phyloP scores from a whole-genome alignment of 2,113 vertebrate species.

The Jaculus jaculus region DNA sequence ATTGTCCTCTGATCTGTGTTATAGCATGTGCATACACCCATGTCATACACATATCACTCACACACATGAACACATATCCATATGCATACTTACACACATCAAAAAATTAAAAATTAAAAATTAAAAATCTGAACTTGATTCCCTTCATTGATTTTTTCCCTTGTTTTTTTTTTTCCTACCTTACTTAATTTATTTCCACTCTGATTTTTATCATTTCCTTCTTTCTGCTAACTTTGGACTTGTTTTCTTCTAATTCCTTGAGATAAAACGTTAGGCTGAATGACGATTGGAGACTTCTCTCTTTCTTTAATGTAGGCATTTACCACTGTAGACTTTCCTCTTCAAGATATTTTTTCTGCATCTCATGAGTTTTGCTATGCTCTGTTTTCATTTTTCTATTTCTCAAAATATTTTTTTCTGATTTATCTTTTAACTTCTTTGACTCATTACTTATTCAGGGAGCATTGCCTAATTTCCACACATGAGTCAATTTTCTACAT shows the following conservation, averaged over 20 bases:
- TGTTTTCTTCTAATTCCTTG: not conserved
- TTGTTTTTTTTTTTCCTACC: not conserved
- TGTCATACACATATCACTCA: not conserved
- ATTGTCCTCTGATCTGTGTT: not conserved
- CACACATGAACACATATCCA: not conserved
- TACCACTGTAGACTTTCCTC: not conserved
- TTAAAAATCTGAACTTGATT: not conserved
- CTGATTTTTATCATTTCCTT: not conserved
- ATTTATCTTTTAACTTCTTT: not conserved
- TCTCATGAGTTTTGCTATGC: not conserved
- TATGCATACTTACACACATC: not conserved
- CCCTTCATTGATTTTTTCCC: not conserved
- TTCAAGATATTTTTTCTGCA: not conserved
- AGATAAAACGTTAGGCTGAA: not conserved
- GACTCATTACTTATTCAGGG: not conserved
- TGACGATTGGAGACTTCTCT: not conserved
- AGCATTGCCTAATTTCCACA: not conserved
- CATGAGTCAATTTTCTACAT: not conserved
- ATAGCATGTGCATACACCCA: not conserved
- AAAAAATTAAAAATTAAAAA: too few species aligned
- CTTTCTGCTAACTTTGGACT: not conserved
- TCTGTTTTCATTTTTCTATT: not conserved
- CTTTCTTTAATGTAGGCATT: not conserved
- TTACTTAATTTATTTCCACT: not conserved
- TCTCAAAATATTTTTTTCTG: not conserved